Conservation (phyloP, 2,797 vertebrate species). For the Euthynnus affinis region DNA sequence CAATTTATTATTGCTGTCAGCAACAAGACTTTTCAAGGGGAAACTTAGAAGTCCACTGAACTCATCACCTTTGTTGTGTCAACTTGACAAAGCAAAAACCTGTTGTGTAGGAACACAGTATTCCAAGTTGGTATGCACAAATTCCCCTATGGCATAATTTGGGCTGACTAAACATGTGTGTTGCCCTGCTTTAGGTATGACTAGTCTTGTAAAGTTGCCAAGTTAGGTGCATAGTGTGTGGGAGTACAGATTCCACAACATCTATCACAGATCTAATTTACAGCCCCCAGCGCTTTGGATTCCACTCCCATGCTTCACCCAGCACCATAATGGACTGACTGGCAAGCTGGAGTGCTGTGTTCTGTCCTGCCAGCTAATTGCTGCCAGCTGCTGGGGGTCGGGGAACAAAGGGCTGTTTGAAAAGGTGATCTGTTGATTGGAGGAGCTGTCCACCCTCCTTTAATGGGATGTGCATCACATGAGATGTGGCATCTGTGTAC, state of each 20-base stretch:
- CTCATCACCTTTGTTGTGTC: conserved; percentile 58
- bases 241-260: conserved; percentile 37
- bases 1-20: conserved; percentile 87
- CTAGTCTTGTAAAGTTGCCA: conserved; percentile 23
- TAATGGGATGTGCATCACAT: conserved; percentile 84
- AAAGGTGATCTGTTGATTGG: conserved; percentile 87
- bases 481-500: conserved; percentile 84
- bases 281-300: conserved; percentile 50
- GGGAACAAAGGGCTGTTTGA: conserved; percentile 86
- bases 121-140: background rate
- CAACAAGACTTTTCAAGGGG: conserved; percentile 84
- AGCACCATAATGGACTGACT: conserved; percentile 73
- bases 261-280: conserved; percentile 63
- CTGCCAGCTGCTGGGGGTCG: conserved; percentile 82
- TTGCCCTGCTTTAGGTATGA: background rate
- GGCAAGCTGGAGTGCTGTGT: conserved; percentile 79
- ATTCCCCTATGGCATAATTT: conserved; percentile 8
- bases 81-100: conserved; percentile 61
- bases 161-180: conserved; percentile 14
- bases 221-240: conserved; percentile 13
- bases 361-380: conserved; percentile 85
- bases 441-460: conserved; percentile 78
- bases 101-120: conserved; percentile 7
- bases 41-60: conserved; percentile 73
- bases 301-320: conserved; percentile 64